These are phyloP conservation scores for Carassius carassius DNA, from an alignment of 2,113 vertebrate species.

Conservation along the genomic window DNA sequence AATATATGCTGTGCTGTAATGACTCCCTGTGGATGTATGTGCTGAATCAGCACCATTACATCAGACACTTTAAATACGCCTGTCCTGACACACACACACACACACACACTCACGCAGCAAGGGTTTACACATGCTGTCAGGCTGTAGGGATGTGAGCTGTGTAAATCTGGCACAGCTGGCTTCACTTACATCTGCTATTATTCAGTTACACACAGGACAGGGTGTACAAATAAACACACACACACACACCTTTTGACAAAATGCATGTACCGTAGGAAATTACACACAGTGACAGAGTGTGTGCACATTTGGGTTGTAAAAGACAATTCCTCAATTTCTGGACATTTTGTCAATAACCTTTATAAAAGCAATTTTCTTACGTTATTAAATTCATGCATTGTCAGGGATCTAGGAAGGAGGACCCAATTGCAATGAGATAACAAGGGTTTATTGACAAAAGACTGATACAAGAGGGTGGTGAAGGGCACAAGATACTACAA, in stretches of 20 bases:
- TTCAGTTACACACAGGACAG: conserved; percentile 67
- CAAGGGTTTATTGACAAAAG: no score
- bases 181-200: conserved; percentile 70
- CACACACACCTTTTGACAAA: conserved; percentile 35
- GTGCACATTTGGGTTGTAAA: background rate
- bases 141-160: conserved; percentile 59
- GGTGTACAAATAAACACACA: conserved; percentile 68
- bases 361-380: background rate
- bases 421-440: no score
- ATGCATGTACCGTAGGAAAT: conserved; percentile 19
- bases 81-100: conserved; percentile 69
- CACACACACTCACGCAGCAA: background rate
- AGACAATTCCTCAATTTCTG: background rate
- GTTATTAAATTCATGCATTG: background rate
- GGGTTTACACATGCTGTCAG: conserved; percentile 65
- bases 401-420: no score
- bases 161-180: conserved; percentile 81
- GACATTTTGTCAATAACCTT: background rate
- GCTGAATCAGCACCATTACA: conserved; percentile 87
- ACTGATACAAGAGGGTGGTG: no score
- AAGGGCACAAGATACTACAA: no score
- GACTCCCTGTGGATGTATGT: conserved; percentile 83
- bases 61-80: conserved; percentile 86
- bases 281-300: conserved; percentile 37
- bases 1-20: conserved; percentile 80